phyloP scores from a whole-genome alignment of 2,888 invertebrate species.

The Oxyscelio sp. region DNA sequence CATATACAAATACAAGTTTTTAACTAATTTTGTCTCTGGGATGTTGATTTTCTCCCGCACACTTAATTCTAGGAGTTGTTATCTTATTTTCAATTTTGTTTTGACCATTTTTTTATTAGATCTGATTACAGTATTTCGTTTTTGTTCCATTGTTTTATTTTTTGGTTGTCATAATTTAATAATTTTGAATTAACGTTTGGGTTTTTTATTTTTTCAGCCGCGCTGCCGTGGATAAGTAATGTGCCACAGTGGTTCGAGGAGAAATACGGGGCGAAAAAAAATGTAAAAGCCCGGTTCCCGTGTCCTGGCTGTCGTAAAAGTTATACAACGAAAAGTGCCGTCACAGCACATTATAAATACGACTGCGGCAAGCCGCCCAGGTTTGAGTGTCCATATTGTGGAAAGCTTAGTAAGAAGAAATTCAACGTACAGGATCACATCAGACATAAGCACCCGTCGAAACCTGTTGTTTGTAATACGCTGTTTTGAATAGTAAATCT shows the following conservation, averaged over 20 bases:
- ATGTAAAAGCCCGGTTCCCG: constrained; percentile 77
- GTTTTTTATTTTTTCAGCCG: constrained; percentile 54
- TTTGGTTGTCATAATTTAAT: not conserved
- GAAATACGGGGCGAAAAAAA: constrained; percentile 67
- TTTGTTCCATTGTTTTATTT: constrained; percentile 1
- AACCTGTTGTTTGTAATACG: constrained; percentile 82
- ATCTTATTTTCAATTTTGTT: not conserved
- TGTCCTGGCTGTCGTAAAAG: constrained; percentile 84
- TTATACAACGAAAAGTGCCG: constrained; percentile 83
- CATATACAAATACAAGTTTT: constrained; percentile 62
- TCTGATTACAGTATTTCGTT: not conserved
- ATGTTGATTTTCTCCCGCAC: constrained; percentile 38
- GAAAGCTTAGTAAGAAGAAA: constrained; percentile 85
- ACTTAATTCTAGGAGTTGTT: constrained; percentile 13
- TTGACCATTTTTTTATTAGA: not conserved
- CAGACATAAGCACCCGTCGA: constrained; percentile 82
- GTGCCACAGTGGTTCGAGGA: constrained; percentile 80
- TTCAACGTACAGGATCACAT: constrained; percentile 86
- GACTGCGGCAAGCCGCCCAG: constrained; percentile 87
- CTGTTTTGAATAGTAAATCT: constrained; percentile 75
- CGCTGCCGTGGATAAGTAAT: constrained; percentile 37
- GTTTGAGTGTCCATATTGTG: constrained; percentile 86
- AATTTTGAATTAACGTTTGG: constrained; percentile 42
- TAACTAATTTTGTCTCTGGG: constrained; percentile 40
- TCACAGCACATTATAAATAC: constrained; percentile 85